A percentile compares a stretch with the other conserved stretches of the same genome.
These are phyloP conservation scores for Trematocara macrostoma DNA, from an alignment of 2,113 vertebrate species.

Conservation along the genomic window DNA sequence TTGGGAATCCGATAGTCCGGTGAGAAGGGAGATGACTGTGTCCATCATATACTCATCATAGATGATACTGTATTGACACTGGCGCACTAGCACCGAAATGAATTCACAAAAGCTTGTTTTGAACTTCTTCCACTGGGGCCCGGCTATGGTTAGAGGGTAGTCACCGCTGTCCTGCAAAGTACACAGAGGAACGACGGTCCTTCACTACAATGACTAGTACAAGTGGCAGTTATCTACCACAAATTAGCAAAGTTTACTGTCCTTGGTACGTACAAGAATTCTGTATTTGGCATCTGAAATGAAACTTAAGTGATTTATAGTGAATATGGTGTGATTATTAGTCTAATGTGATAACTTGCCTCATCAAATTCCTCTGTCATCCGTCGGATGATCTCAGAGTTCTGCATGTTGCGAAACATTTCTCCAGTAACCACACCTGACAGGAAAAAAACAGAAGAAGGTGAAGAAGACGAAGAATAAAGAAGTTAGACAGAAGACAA, in stretches of 20 bases:
- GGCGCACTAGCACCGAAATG: conserved; percentile 92
- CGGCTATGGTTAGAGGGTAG: conserved; percentile 97
- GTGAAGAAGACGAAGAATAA: background rate
- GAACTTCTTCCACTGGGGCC: conserved; percentile 98
- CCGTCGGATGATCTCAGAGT: conserved; percentile 98
- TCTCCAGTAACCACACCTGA: conserved; percentile 94
- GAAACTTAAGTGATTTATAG: background rate
- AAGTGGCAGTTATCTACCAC: background rate
- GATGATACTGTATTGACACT: conserved; percentile 99
- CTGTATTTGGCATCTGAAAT: background rate
- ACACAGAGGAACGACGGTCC: background rate
- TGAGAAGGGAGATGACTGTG: conserved; percentile 96
- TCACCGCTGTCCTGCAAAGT: conserved; percentile 91
- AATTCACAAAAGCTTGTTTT: conserved; percentile 99
- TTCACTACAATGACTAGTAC: background rate
- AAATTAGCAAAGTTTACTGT: background rate
- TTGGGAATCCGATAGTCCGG: conserved; percentile 96
- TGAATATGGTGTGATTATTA: background rate
- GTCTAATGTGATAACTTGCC: conserved; percentile 66
- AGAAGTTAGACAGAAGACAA: background rate
- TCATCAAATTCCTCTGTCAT: conserved; percentile 99
- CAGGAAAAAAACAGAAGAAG: background rate
- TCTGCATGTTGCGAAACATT: conserved; percentile 99
- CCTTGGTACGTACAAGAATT: background rate
- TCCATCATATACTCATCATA: conserved; percentile 99